phyloP scores from a whole-genome alignment of 1,140 invertebrate species.

The Drosophila pachea region DNA sequence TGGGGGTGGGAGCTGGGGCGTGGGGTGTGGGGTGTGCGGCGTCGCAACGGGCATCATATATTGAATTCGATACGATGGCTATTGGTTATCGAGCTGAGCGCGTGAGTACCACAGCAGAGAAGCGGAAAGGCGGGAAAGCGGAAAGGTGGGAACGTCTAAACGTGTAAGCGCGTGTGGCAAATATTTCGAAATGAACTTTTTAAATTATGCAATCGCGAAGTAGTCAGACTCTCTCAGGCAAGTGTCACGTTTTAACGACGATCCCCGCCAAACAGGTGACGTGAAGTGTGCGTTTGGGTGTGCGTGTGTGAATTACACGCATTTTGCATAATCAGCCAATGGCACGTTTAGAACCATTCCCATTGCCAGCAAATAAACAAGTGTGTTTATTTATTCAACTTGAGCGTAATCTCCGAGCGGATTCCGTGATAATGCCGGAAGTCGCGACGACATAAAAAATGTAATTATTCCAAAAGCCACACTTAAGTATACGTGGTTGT shows the following conservation, averaged over 20 bases:
- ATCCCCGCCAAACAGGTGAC: conserved; percentile 2
- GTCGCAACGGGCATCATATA: conserved; percentile 36
- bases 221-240: conserved; percentile 9
- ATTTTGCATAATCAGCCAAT: background rate
- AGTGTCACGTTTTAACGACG: conserved; percentile 63
- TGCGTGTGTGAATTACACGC: conserved; percentile 15
- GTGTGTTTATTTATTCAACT: conserved; percentile 4
- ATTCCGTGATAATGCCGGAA: background rate
- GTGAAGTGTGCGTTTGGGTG: conserved; percentile 24
- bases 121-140: too few relatives aligned
- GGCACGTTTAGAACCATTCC: conserved; percentile 3
- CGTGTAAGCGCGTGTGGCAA: conserved; percentile 25
- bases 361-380: background rate
- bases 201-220: conserved; percentile 36
- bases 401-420: conserved; percentile 1
- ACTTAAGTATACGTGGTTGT: conserved; percentile 3
- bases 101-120: conserved; percentile 15
- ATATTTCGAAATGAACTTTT: conserved; percentile 49
- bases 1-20: background rate
- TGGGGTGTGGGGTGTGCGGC: background rate
- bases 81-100: conserved; percentile 41
- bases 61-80: conserved; percentile 57
- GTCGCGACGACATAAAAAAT: background rate
- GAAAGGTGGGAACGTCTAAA: background rate
- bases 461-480: conserved; percentile 18